Evolutionary conservation across 2,113 vertebrate species (phyloP), one percentile per base, ranked within the genome.

Genomic region (Seriola dumerili): DNA sequence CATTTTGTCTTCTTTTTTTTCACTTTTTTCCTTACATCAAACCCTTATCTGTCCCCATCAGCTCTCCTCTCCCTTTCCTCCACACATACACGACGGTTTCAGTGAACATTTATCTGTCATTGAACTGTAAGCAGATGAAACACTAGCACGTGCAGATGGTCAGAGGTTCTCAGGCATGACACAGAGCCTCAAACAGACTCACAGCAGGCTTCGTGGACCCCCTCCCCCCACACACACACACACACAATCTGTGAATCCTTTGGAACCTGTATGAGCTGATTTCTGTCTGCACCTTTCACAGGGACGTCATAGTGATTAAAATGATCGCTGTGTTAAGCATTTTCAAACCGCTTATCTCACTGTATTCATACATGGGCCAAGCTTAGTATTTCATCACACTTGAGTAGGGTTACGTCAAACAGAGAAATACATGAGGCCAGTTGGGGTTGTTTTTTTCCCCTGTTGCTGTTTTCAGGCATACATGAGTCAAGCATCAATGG

Each of bases 31-130:
- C 77, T 59, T 14, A 74, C 44, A 83, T 72, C 42, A 59, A 21
- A 48, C 25, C 38, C n/a, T 65, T 77, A 79, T 88, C 70, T 52
- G 12, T 66, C 61, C 52, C 62, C 58, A 78, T 81, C 70, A 71
- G 55, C 46, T 9, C 57, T 29, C 23, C n/a, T 52, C 58, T 54
- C 8, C 21, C 14, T 61, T 50, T 50, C 17, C 13, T 32, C 14
- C 50, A 29, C 48, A 42, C 8, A 11, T 19, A 23, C 25, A 34
- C 25, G 13, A 36, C 12, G 10, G 58, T 63, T 73, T 57, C 58
- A 78, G 29, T 21, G 63, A 54, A 50, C 67, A 77, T 82, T 59
- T 71, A n/a, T 66, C 71, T 16, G 59, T 69, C 46, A 66, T 74
- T 62, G 62, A 74, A 58, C 34, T 17, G 67, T 14, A 14, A 66